These are phyloP conservation scores for Marronus borbonicus DNA, from an alignment of 2,888 invertebrate genomes.

Conservation along the genomic window DNA sequence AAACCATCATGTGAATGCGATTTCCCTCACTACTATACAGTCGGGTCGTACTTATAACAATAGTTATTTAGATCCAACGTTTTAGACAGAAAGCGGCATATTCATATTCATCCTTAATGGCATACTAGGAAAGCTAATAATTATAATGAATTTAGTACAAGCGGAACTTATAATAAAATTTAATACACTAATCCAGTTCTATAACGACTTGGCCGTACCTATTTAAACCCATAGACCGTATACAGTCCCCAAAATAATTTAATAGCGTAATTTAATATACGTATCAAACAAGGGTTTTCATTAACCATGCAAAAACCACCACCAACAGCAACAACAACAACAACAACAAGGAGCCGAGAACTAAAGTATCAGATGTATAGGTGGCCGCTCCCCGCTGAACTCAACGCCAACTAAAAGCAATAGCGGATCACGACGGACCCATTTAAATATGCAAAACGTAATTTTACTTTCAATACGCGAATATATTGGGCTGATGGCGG, in stretches of 20 bases:
- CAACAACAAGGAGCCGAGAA: neutral
- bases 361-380: neutral
- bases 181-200: slow-evolving; percentile 12
- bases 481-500: neutral
- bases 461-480: slow-evolving; percentile 32
- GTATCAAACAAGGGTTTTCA: slow-evolving; percentile 18
- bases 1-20: no score
- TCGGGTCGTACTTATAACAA: no score
- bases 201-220: neutral
- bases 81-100: no score
- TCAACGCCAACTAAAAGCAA: neutral
- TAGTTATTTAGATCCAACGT: no score
- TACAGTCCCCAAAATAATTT: slow-evolving; percentile 16
- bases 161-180: slow-evolving; percentile 15
- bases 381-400: neutral
- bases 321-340: neutral
- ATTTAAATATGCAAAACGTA: slow-evolving; percentile 30
- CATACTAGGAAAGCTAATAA: neutral
- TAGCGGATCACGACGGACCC: neutral
- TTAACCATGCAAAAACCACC: slow-evolving; percentile 20
- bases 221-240: neutral
- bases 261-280: neutral
- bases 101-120: neutral
- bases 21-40: no score
- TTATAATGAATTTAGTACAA: slow-evolving; percentile 23